These are phyloP conservation scores for Noctua janthina DNA, from an alignment of 2,888 invertebrate species.

Conservation along the genomic window DNA sequence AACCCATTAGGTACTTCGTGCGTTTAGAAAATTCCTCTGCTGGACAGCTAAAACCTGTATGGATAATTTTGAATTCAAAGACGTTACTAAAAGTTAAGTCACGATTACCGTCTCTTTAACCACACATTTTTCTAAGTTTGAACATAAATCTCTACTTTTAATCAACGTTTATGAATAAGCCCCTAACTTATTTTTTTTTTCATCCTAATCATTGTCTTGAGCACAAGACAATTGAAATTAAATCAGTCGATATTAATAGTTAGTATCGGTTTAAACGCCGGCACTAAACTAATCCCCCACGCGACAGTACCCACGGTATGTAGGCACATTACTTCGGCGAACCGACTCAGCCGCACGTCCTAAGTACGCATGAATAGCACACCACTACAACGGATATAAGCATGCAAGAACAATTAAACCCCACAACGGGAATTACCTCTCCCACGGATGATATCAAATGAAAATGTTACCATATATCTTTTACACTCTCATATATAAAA, in stretches of 20 bases:
- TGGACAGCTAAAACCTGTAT: neutral
- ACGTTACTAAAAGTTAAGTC: neutral
- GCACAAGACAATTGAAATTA: neutral
- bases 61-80: neutral
- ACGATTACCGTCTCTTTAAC: neutral
- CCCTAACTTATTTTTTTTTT: neutral
- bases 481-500: conserved; percentile 85
- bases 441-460: conserved; percentile 74
- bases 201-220: neutral
- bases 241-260: conserved; percentile 26
- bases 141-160: neutral
- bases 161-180: neutral
- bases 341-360: conserved; percentile 8
- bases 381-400: conserved; percentile 61
- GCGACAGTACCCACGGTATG: conserved; percentile 30
- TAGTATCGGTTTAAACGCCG: conserved; percentile 12
- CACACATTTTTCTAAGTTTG: neutral
- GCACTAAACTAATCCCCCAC: conserved; percentile 18
- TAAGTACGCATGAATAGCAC: conserved; percentile 39
- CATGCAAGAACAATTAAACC: conserved; percentile 72
- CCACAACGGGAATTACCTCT: conserved; percentile 67
- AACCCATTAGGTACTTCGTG: neutral
- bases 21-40: neutral
- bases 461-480: conserved; percentile 84
- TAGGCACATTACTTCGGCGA: conserved; percentile 4